phyloP scores from a whole-genome alignment of 2,888 invertebrate genomes.

The Sepioteuthis lessoniana region DNA sequence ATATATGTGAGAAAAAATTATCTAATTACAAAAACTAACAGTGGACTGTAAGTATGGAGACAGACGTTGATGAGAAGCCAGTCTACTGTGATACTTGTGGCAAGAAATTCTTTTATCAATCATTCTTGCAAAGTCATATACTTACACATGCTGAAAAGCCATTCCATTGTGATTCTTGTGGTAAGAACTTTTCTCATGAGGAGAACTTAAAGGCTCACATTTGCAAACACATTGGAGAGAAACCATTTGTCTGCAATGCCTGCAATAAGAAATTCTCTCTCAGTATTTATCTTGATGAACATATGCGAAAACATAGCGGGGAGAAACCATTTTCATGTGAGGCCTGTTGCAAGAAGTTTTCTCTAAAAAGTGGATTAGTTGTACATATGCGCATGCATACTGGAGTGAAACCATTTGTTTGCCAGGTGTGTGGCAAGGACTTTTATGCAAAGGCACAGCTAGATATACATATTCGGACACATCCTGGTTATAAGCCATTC shows the following conservation, averaged over 20 bases:
- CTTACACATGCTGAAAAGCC: background rate
- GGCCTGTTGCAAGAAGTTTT: background rate
- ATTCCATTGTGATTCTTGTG: background rate
- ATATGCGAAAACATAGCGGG: background rate
- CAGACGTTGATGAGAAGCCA: no score
- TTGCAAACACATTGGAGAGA: background rate
- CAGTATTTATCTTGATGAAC: background rate
- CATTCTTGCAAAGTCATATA: background rate
- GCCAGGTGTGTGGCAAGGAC: background rate
- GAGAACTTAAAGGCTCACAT: no score
- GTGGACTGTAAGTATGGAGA: no score
- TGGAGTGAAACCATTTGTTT: background rate
- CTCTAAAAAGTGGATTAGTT: background rate
- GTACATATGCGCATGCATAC: background rate
- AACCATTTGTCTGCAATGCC: background rate
- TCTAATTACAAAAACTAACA: no score
- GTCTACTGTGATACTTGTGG: no score
- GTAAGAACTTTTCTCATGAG: background rate
- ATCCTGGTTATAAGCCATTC: background rate
- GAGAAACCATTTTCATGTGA: background rate
- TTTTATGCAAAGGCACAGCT: background rate
- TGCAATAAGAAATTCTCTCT: background rate
- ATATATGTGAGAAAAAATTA: no score
- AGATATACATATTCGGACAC: background rate
- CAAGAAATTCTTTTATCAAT: no score